phyloP scores from a whole-genome alignment of 2,113 vertebrate species.

The Silurus glanis region DNA sequence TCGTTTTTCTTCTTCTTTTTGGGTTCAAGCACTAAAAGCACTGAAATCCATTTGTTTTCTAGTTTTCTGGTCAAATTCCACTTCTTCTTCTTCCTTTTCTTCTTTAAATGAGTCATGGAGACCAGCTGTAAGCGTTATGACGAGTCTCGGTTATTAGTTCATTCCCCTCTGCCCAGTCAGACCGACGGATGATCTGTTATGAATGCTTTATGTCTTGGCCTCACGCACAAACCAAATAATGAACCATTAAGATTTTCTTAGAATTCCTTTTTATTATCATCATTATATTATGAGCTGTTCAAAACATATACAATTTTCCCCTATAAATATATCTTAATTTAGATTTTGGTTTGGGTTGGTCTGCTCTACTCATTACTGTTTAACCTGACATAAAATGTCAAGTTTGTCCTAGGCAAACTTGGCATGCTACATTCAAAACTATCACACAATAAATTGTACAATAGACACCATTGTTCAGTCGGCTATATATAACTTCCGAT shows the following conservation, averaged over 20 bases:
- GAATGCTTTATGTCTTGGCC: neutral
- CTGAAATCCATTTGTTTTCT: no score
- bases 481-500: neutral
- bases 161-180: neutral
- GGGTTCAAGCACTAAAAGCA: no score
- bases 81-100: neutral
- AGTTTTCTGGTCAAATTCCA: no score
- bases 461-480: neutral
- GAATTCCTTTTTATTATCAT: neutral
- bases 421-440: neutral
- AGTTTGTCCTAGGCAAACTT: neutral
- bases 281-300: neutral
- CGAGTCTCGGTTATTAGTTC: neutral
- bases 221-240: neutral
- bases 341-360: neutral
- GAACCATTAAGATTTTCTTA: neutral
- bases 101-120: neutral
- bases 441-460: neutral
- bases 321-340: neutral
- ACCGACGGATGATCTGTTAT: neutral
- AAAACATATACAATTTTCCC: neutral
- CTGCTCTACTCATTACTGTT: neutral
- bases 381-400: neutral
- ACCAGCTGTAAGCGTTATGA: neutral
- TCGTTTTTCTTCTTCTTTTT: neutral